Evolutionary conservation across 2,888 invertebrate genomes (phyloP), one percentile per base, ranked within the genome.

Genomic region (Metellina segmentata): DNA sequence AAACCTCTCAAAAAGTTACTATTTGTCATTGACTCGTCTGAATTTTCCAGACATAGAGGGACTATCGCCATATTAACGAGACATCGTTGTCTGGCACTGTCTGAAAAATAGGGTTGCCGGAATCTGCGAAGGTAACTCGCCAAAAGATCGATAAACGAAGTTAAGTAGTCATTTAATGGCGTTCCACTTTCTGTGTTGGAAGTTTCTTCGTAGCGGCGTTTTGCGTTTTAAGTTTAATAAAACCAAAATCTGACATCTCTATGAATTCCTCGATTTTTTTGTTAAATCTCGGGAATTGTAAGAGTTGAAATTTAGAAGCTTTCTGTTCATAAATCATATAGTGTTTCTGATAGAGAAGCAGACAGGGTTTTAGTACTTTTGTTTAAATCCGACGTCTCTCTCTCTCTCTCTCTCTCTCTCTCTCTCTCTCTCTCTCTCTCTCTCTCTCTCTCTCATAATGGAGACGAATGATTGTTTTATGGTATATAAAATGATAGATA

Each of bases 1-100:
- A 78, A 51, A 49, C 7, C 81, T 61, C 34, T 78, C 20, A 53
- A 87, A 91, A 91, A 91, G 87, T 87, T 91, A 91, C 86, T 91
- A 78, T 91, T 91, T 87, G 91, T 83, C 87, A 91, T 91, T 87
- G 91, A 91, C 87, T 82, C 49, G 87, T 87, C 83, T 83, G 87
- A 20, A 61, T 49, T 79, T 74, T 72, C 83, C 77, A 81, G 86
- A 87, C 78, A 83, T 49, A 34, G 34, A 78, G 91, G 91, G 91
- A 72, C 87, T 83, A 83, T 91, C 87, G 77, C 78, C 83, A 82
- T 91, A 91, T 91, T 51, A 34, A 87, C 91, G 70, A 91, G 91
- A 91, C 91, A 87, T 48, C 48, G 52, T 13, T 51, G 79, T 81
- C 79, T 81, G 52, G 34, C 61, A 83, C 78, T 91, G 91, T 91